Conservation (phyloP, 2,113 vertebrate genomes). For the Pelecanoides urinatrix region DNA sequence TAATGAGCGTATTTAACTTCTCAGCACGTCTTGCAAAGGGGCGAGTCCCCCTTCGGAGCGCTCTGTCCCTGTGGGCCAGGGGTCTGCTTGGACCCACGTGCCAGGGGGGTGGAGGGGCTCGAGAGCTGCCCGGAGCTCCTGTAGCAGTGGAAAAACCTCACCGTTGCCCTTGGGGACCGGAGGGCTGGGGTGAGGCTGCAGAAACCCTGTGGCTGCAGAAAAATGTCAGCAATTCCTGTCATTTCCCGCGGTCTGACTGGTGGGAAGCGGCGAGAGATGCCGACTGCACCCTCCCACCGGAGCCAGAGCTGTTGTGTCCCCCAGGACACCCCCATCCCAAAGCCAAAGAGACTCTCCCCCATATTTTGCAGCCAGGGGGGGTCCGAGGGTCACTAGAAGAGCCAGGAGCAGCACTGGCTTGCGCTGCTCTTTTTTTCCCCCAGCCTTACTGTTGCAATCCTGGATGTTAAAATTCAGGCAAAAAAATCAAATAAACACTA, state of each 20-base stretch:
- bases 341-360: accelerated
- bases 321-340: background rate
- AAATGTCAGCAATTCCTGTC: conserved; percentile 4
- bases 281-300: accelerated
- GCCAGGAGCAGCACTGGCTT: background rate
- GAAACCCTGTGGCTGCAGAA: background rate
- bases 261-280: background rate
- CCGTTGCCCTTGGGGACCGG: background rate
- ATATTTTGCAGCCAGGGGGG: background rate
- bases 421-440: background rate
- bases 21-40: no score
- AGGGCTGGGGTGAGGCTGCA: background rate
- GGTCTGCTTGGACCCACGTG: background rate
- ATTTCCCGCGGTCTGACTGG: background rate
- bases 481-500: background rate
- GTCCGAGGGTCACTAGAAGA: background rate
- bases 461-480: background rate
- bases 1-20: background rate
- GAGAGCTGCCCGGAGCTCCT: accelerated
- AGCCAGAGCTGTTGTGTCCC: background rate
- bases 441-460: background rate
- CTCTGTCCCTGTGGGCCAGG: background rate
- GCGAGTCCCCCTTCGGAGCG: background rate
- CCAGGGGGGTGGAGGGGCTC: accelerated
- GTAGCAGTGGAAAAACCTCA: background rate